Base-by-base conservation (phyloP, 2,797 vertebrate species). In the Echiichthys vipera region DNA sequence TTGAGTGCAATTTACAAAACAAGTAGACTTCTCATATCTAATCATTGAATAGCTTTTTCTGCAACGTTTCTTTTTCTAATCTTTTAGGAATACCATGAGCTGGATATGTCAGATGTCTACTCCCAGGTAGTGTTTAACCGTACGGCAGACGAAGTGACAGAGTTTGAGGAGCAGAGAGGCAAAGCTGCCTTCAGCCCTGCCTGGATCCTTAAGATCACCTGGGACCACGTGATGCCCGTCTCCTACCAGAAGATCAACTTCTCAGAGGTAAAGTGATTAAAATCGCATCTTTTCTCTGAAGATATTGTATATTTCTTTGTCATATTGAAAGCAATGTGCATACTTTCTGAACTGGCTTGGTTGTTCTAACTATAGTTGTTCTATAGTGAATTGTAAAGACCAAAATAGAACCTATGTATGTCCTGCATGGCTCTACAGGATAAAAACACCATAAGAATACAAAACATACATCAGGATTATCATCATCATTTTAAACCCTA, bases 171-270 rank as follows among this genome's bases (percentile, higher is more conserved):
- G 47, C 50, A 51, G 65, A 90, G 59, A 49, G 76, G 66, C 5
- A 91, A 66, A 20, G 70, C 86, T 15, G 49, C 88, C 10, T 96
- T 95, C 74, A 91, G 36, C 9, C 94, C 95, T 0, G 65, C 65
- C 47, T 96, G 95, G 95, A 95, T 96, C 66, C 89, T 96, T 14
- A 96, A 95, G 86, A 92, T 96, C 80, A 96, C 95, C 14, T 96
- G 95, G 95, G 93, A 95, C 71, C 74, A 89, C 1, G 90, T 95
- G 61, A 86, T 94, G 81, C 90, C 95, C 0, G 88, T 95, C 25
- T 92, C 86, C 36, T 94, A 91, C 69, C 95, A 96, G 89, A 93
- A 88, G 58, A 62, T 93, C 72, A 93, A 91, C 82, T 30, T 77
- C 14, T 94, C 94, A 69, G 94, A 96, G 94, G 95, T 96, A 76